These are phyloP conservation scores for Halcyon chelicuti DNA, from an alignment of 2,797 vertebrate species.

Conservation along the genomic window DNA sequence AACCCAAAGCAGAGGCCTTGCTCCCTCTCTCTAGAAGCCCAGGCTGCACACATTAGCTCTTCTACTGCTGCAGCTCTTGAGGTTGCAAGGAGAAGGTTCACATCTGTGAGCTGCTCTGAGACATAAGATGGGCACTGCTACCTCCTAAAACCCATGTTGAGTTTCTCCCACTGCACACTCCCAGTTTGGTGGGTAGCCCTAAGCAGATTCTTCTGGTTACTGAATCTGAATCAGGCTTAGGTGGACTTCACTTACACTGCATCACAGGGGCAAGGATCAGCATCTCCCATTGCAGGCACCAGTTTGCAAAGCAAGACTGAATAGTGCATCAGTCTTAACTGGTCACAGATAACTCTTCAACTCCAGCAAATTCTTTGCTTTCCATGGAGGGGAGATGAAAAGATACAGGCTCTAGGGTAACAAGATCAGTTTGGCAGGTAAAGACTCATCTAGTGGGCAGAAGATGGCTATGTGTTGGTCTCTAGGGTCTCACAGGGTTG, in stretches of 20 bases:
- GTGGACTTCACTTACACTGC: not conserved
- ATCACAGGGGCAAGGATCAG: not conserved
- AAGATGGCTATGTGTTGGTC: not conserved
- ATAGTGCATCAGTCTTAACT: not conserved
- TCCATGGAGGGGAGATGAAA: not conserved
- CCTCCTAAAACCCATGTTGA: not conserved
- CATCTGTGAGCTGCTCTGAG: not conserved
- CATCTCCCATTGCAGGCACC: not conserved
- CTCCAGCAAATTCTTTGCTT: not conserved
- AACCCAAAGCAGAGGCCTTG: not conserved
- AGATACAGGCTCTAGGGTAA: not conserved
- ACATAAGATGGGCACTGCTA: accelerated
- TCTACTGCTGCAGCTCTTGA: not conserved
- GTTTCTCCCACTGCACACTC: not conserved
- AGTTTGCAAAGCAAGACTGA: not conserved
- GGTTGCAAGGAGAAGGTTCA: not conserved
- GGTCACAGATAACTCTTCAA: not conserved
- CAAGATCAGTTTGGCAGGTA: not conserved
- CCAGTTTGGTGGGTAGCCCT: not conserved
- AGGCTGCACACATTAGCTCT: not conserved
- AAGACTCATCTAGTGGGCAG: not conserved
- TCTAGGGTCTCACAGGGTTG: not conserved
- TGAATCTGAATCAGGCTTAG: not conserved
- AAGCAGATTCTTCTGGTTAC: not conserved
- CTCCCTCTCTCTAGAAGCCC: not conserved